These are phyloP conservation scores for Pterobdella sp. DNA, from an alignment of 2,888 invertebrate genomes.

Conservation along the genomic window DNA sequence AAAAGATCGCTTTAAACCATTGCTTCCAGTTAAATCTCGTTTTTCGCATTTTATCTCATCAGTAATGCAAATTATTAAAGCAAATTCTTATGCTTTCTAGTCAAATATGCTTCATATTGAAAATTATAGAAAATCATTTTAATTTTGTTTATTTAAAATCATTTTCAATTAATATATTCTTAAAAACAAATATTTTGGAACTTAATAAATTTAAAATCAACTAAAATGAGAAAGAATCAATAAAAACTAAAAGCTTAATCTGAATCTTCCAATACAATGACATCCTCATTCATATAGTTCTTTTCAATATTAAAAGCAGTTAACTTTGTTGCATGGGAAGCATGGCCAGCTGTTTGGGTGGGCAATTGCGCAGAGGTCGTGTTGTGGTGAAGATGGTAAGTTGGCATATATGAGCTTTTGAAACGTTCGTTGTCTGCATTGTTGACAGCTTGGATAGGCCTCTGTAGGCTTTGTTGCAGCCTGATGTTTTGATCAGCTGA, in stretches of 20 bases:
- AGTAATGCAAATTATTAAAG: too few relatives aligned
- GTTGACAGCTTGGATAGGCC: not conserved
- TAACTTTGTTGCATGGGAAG: not conserved
- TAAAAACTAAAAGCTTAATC: not conserved
- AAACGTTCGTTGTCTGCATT: not conserved
- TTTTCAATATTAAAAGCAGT: not conserved
- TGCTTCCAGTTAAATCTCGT: too few relatives aligned
- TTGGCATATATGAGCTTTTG: not conserved
- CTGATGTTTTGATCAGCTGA: not conserved
- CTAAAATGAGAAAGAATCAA: not conserved
- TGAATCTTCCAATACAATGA: constrained; percentile 15
- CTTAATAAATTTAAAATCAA: not conserved
- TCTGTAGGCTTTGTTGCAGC: not conserved
- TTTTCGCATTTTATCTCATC: too few relatives aligned
- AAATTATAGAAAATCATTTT: not conserved
- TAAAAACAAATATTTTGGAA: not conserved
- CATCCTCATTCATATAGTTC: not conserved
- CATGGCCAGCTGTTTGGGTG: too few relatives aligned
- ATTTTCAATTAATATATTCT: not conserved
- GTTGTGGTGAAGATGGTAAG: not conserved
- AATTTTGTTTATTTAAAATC: not conserved
- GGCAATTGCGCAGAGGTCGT: not conserved
- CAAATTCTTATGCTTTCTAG: constrained; percentile 4
- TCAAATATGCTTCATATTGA: constrained; percentile 3
- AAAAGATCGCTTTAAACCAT: too few relatives aligned